Evolutionary conservation across 2,888 invertebrate genomes (phyloP).

Genomic region (Ectemnius cavifrons): DNA sequence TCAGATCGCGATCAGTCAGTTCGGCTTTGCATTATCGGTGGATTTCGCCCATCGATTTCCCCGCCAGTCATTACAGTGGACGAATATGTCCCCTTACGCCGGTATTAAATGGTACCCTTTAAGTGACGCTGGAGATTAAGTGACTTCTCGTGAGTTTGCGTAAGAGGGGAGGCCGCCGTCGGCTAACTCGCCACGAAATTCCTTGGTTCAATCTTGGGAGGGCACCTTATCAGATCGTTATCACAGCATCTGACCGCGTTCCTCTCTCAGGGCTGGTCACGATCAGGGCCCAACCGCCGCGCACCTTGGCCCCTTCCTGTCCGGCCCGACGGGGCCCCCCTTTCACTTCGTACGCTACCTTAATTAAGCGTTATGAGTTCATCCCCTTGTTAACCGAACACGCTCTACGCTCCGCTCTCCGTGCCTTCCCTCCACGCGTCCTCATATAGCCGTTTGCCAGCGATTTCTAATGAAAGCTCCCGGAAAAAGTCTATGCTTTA

Average conservation of each 20-base stretch:
- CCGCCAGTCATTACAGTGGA: slow-evolving; percentile 1
- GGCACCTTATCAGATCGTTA: slow-evolving; percentile 77
- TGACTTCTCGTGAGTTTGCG: too few relatives aligned
- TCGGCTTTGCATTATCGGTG: slow-evolving; percentile 66
- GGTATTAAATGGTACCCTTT: background rate
- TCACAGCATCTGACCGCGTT: slow-evolving; percentile 76
- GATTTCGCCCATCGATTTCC: slow-evolving; percentile 63
- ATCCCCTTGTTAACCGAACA: slow-evolving; percentile 75
- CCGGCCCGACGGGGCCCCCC: slow-evolving; percentile 44
- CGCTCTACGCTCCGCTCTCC: slow-evolving; percentile 14
- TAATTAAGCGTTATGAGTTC: slow-evolving; percentile 78
- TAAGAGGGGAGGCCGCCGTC: too few relatives aligned
- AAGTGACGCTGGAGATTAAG: background rate
- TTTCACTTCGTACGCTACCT: slow-evolving; percentile 65
- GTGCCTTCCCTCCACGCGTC: background rate
- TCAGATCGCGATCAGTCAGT: slow-evolving; percentile 73
- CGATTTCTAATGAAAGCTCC: slow-evolving; percentile 8
- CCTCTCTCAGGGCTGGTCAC: slow-evolving; percentile 75
- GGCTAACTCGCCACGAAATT: slow-evolving; percentile 36
- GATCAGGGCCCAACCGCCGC: slow-evolving; percentile 65
- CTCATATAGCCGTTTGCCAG: background rate
- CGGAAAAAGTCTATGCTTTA: background rate
- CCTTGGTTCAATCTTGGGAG: slow-evolving; percentile 72
- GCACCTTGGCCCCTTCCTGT: slow-evolving; percentile 54
- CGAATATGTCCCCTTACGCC: background rate